A percentile compares a stretch with the other conserved stretches of the same genome.
These are phyloP conservation scores for Arge pagana DNA, from an alignment of 2,888 invertebrate species.

Conservation along the genomic window DNA sequence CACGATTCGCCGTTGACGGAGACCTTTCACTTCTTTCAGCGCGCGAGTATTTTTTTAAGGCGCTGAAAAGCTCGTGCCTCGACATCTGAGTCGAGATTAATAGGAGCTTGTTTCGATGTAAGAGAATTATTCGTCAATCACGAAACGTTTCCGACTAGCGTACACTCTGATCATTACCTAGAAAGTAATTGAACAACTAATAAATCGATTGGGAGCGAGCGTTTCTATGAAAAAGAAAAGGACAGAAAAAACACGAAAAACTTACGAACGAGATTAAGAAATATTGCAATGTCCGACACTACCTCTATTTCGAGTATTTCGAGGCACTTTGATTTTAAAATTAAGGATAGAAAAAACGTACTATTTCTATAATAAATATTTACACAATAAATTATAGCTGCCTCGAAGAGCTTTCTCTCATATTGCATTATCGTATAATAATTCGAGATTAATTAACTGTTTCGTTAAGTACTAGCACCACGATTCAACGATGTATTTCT, in stretches of 20 bases:
- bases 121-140: constrained; percentile 32
- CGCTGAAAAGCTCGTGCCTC: too few species aligned
- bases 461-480: constrained; percentile 13
- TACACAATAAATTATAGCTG: constrained; percentile 28
- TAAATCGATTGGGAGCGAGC: constrained; percentile 25
- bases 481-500: constrained; percentile 16
- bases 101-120: too few species aligned
- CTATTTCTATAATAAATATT: constrained; percentile 22
- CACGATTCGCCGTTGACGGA: not conserved
- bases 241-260: not conserved
- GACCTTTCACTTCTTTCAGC: too few species aligned
- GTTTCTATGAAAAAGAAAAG: not conserved
- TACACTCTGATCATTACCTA: constrained; percentile 46
- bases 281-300: constrained; percentile 22
- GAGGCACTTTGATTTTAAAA: constrained; percentile 15
- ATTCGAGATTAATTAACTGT: constrained; percentile 10
- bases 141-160: constrained; percentile 51
- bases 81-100: too few species aligned
- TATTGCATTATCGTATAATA: constrained; percentile 26
- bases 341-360: too few species aligned
- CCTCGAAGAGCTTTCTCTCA: constrained; percentile 31
- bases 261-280: too few species aligned
- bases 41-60: too few species aligned
- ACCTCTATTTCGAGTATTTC: constrained; percentile 18
- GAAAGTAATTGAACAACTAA: constrained; percentile 31